phyloP scores from a whole-genome alignment of 1,140 invertebrate genomes.

The Euglossa dilemma region DNA sequence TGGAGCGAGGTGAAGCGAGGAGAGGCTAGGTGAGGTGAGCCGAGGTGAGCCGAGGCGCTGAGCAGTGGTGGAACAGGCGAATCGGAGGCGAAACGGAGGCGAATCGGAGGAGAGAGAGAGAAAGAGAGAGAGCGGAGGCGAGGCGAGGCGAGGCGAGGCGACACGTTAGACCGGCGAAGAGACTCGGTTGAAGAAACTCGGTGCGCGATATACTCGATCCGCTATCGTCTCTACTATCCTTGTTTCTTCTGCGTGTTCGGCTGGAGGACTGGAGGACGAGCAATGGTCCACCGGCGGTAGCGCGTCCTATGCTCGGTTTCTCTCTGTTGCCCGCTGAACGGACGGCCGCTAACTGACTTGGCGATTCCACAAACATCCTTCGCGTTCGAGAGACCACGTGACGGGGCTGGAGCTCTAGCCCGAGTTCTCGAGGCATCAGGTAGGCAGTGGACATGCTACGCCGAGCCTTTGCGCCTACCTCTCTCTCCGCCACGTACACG shows the following conservation, averaged over 20 bases:
- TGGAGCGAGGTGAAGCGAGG: not conserved
- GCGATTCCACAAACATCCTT: constrained; percentile 78
- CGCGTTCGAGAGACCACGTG: constrained; percentile 76
- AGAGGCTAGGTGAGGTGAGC: not conserved
- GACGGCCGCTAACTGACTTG: constrained; percentile 76
- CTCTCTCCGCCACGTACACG: not conserved
- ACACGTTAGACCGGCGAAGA: constrained; percentile 50
- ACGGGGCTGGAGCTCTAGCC: constrained; percentile 65
- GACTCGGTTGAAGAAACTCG: constrained; percentile 42
- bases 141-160: no score
- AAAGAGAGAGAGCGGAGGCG: not conserved
- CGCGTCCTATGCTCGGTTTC: constrained; percentile 30
- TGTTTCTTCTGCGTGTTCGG: no score
- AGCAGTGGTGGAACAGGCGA: not conserved
- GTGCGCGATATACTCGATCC: constrained; percentile 40
- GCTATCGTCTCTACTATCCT: constrained; percentile 57
- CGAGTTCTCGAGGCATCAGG: constrained; percentile 74
- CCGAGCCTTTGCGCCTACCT: constrained; percentile 17
- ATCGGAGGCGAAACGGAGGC: not conserved
- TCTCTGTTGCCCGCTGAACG: constrained; percentile 64
- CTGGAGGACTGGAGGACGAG: no score
- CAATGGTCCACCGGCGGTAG: constrained; percentile 2
- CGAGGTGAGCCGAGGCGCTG: not conserved
- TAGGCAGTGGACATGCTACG: constrained; percentile 59
- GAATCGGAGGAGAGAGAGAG: accelerated